Base-by-base conservation (phyloP, 1,140 invertebrate genomes). In the Portunus trituberculatus region DNA sequence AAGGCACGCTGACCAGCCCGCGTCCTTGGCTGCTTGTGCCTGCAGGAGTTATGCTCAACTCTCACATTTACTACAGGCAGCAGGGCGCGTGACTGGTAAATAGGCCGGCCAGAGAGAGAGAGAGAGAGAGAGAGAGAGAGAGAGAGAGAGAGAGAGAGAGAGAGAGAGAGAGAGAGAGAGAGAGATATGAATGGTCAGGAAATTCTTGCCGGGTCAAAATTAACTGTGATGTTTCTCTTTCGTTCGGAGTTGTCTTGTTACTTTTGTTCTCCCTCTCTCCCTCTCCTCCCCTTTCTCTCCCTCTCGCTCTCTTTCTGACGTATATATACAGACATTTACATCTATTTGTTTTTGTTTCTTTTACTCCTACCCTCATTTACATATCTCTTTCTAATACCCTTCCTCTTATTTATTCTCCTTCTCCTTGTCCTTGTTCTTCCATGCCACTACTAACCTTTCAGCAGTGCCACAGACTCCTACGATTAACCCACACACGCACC, bases 101-200 rank as follows among this genome's bases (percentile, higher is more conserved):
- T 76, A 76, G 67, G 67, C 20, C 67, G 25, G 1, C 67, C 6
- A 88, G 28, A 88, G 86, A 88, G 86, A 88, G 88, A 90, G 88
- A 90, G 88, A 90, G 86, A 87, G 86, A 87, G 86, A 87, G 86
- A 87, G 86, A 87, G 86, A 87, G 86, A 87, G 86, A 87, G 86
- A 87, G 86, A 87, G 86, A 87, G 86, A 87, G 86, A 87, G 86
- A 91, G 52, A 91, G 90, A 91, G 29, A 91, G 90, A 76, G 52
- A 91, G 48, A 91, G 46, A 91, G 90, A 59, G 28, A 59, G 90
- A 91, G 48, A 32, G 67, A 67, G 31, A 31, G 59, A 92, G 52
- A 76, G 59, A 76, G 52, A 31, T 20, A 92, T 25, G 32, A n/a
- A 29, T 0, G 39, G 91, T 28, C 20, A 89, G 88, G 39, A 46